These are phyloP conservation scores for Lithophane socia DNA, from an alignment of 2,888 invertebrate species.

Conservation along the genomic window DNA sequence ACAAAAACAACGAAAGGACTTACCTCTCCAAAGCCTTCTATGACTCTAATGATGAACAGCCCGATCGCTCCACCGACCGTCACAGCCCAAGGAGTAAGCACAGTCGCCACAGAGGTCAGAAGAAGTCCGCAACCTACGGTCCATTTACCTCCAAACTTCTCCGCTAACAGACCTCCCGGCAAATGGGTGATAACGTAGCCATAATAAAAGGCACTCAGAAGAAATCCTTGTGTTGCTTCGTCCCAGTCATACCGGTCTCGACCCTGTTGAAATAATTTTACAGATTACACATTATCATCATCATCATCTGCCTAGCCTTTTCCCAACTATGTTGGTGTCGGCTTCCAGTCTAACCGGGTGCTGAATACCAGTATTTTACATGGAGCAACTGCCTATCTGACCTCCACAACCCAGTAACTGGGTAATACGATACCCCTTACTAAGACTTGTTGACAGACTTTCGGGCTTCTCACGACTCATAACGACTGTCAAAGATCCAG, in stretches of 20 bases:
- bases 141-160: slow-evolving; percentile 96
- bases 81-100: slow-evolving; percentile 94
- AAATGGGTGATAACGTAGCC: slow-evolving; percentile 95
- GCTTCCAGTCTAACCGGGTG: too few species aligned
- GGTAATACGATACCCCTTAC: neutral
- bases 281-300: too few species aligned
- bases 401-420: neutral
- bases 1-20: neutral
- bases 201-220: slow-evolving; percentile 95
- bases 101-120: slow-evolving; percentile 94
- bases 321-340: too few species aligned
- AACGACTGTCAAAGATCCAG: too few species aligned
- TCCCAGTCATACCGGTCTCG: slow-evolving; percentile 92
- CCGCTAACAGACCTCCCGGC: slow-evolving; percentile 95
- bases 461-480: neutral
- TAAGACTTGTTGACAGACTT: too few species aligned
- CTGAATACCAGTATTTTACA: too few species aligned
- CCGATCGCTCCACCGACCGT: slow-evolving; percentile 87
- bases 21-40: slow-evolving; percentile 92
- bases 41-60: slow-evolving; percentile 89
- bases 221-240: slow-evolving; percentile 93
- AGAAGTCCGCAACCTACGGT: slow-evolving; percentile 94
- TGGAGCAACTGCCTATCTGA: too few species aligned
- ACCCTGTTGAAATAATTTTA: slow-evolving; percentile 67
- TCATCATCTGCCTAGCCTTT: too few species aligned